Evolutionary conservation across 2,888 invertebrate species (phyloP), one percentile per base, ranked within the genome.

Genomic region (Atherix ibis): DNA sequence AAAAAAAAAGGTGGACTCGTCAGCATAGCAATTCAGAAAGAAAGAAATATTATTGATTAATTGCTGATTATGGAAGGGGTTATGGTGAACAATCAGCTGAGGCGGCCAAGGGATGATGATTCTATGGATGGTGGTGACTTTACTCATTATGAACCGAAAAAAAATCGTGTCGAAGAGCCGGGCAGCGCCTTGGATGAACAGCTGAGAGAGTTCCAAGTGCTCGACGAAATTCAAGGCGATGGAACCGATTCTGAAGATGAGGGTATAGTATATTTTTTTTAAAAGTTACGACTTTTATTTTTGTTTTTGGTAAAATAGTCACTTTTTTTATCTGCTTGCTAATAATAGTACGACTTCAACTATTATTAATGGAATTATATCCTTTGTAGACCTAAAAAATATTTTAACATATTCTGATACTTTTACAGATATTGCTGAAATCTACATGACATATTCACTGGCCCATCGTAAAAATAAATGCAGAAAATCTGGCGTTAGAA

Each of bases 161-260:
- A 44, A 26, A 53, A 53, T 3, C 50, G 48, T 3, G 49, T 53
- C 9, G 53, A 52, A 4, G 43, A 51, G 2, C 48, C 47, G 3
- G 51, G 48, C 4, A 48, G 48, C 28, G 41, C 43, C 0, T 44
- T 54, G 6, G 53, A 59, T 35, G 61, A 65, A 32, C 62, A 66
- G 42, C 46, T 69, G 27, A 56, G 68, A 10, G 66, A 70, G 38
- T 76, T 76, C 52, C 74, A 76, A 49, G 69, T 76, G 38, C 54
- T 76, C 18, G 76, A 77, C 51, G 76, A 77, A 52, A 61, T 73
- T 17, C 67, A 67, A 36, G 63, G 62, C 27, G 65, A 66, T 33
- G 55, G 52, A 35, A 59, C 62, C 15, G 66, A 64, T 25, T 53
- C 57, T 5, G 58, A 53, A 27, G 39, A 33, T 31, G 46, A 40